A percentile compares a stretch with the other conserved stretches of the same genome.
These are phyloP conservation scores for Actinopyga echinites DNA, from an alignment of 53 echinoderm and acorn worm genomes.

Conservation along the genomic window DNA sequence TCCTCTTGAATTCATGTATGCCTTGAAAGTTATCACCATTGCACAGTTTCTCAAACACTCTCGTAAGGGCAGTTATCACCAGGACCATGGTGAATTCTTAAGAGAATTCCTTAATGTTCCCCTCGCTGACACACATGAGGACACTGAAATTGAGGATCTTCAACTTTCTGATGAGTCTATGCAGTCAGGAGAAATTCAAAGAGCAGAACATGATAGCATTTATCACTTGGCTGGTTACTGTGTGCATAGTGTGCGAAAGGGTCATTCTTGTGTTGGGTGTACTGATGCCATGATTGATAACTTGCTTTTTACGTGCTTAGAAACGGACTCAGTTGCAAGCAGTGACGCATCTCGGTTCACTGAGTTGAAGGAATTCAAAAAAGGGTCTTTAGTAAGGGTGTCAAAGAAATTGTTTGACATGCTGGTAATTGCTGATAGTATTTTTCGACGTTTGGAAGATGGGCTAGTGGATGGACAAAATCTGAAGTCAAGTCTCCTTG, in stretches of 20 bases:
- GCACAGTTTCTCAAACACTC: slow-evolving; percentile 56
- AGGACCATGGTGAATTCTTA: slow-evolving; percentile 31
- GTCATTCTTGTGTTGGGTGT: slow-evolving; percentile 41
- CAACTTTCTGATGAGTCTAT: slow-evolving; percentile 20
- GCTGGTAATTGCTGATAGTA: slow-evolving; percentile 26
- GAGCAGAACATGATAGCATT: slow-evolving; percentile 50
- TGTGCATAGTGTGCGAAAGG: slow-evolving; percentile 37
- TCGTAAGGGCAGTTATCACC: too few species aligned
- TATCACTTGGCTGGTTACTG: slow-evolving; percentile 68
- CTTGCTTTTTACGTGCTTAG: too few species aligned
- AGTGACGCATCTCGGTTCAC: background rate
- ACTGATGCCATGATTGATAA: slow-evolving; percentile 21
- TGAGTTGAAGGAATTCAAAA: background rate
- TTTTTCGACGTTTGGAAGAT: background rate
- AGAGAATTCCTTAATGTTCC: slow-evolving; percentile 38
- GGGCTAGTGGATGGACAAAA: slow-evolving; percentile 23
- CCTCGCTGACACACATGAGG: background rate
- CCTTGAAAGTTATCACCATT: slow-evolving; percentile 57
- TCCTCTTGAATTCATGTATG: slow-evolving; percentile 72
- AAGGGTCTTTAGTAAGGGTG: slow-evolving; percentile 14
- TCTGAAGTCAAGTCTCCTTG: slow-evolving; percentile 27
- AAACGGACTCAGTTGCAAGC: slow-evolving; percentile 17
- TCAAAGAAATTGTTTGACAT: slow-evolving; percentile 41
- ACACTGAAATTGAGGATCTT: background rate
- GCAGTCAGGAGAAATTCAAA: background rate